A percentile compares a stretch with the other conserved stretches of the same genome.
These are phyloP conservation scores for Ctenosaura bakeri DNA, from an alignment of 2,797 vertebrate genomes.

Conservation along the genomic window DNA sequence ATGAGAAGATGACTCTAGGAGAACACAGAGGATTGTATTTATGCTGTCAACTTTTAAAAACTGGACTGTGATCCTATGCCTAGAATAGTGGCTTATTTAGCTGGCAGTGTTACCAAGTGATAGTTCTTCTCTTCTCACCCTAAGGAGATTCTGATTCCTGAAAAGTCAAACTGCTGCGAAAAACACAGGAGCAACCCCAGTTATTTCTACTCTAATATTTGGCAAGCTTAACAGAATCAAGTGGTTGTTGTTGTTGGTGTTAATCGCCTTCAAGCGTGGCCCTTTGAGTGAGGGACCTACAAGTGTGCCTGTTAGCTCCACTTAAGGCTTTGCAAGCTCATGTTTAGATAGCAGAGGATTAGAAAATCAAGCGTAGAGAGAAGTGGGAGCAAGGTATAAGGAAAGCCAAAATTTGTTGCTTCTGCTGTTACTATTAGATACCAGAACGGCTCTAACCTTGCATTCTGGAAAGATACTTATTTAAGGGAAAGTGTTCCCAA, in stretches of 20 bases:
- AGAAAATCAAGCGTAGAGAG: not conserved
- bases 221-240: not conserved
- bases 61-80: not conserved
- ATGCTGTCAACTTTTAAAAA: not conserved
- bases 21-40: not conserved
- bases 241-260: not conserved
- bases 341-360: not conserved
- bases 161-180: not conserved
- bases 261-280: too few species aligned
- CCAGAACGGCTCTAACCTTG: not conserved
- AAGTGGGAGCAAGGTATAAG: too few species aligned
- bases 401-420: not conserved
- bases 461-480: not conserved
- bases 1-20: not conserved
- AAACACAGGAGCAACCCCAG: not conserved
- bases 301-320: too few species aligned
- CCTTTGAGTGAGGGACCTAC: too few species aligned
- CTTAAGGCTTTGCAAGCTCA: too few species aligned
- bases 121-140: not conserved
- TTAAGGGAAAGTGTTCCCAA: not conserved
- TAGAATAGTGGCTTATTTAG: not conserved
- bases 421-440: not conserved
- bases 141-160: not conserved
- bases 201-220: not conserved
- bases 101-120: not conserved